phyloP scores from a whole-genome alignment of 2,113 vertebrate species.

The Grantiella picta region DNA sequence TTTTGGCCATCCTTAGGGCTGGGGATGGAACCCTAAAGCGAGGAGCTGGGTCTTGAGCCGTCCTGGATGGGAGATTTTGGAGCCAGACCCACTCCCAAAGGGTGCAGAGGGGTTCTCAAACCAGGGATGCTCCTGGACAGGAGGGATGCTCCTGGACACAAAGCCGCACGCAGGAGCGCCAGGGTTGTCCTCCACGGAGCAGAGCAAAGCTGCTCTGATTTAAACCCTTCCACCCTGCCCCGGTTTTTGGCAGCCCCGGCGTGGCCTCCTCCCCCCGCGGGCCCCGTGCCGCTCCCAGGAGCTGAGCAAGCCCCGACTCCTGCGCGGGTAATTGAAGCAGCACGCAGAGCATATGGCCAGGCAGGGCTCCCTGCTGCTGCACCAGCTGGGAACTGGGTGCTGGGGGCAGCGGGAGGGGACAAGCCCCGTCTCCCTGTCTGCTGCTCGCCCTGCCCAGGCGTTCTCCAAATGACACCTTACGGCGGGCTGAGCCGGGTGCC shows the following conservation, averaged over 20 bases:
- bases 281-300: not conserved
- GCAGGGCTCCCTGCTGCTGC: slow-evolving; percentile 89
- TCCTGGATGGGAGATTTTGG: not conserved
- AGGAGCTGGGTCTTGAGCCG: not conserved
- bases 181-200: rapidly evolving
- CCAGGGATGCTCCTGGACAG: rapidly evolving
- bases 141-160: rapidly evolving
- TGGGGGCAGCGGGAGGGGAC: slow-evolving; percentile 74
- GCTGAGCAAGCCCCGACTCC: slow-evolving; percentile 57
- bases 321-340: slow-evolving; percentile 87
- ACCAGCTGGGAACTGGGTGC: slow-evolving; percentile 91
- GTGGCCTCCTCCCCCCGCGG: not conserved
- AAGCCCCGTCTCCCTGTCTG: slow-evolving; percentile 65
- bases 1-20: rapidly evolving
- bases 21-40: not conserved
- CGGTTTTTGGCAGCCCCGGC: not conserved
- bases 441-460: slow-evolving; percentile 54
- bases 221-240: not conserved
- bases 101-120: not conserved
- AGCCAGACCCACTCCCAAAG: not conserved
- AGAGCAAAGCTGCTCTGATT: not conserved
- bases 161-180: not conserved
- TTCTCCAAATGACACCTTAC: slow-evolving; percentile 76
- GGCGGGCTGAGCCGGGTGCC: not conserved
- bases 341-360: slow-evolving; percentile 85